phyloP scores from a whole-genome alignment of 2,797 vertebrate species.

The Sphenodon punctatus region DNA sequence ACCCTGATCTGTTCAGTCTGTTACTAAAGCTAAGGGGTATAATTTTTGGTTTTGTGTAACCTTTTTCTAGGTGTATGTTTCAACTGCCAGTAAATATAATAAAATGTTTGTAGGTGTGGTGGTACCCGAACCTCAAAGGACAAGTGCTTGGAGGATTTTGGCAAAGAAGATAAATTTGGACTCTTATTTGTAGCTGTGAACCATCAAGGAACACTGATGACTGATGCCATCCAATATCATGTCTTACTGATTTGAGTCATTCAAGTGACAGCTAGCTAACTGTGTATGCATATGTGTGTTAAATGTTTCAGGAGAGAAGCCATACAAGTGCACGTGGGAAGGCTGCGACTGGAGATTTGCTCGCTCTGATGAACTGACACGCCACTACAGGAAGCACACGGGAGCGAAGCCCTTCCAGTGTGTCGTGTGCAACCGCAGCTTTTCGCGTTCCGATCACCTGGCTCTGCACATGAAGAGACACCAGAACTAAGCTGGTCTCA shows the following conservation, averaged over 20 bases:
- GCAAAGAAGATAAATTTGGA: neutral
- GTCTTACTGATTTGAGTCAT: accelerated
- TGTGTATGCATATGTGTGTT: neutral
- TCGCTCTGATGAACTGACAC: constrained; percentile 94
- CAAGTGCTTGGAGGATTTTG: neutral
- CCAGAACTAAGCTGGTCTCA: constrained; percentile 83
- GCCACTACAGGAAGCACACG: constrained; percentile 97
- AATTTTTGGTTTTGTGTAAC: neutral
- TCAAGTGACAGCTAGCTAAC: neutral
- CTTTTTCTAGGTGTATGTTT: accelerated
- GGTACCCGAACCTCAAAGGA: accelerated
- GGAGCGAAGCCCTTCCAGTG: constrained; percentile 97
- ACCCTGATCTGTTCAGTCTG: too few relatives aligned
- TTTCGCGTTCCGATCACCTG: constrained; percentile 97
- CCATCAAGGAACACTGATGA: accelerated
- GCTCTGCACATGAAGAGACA: constrained; percentile 98
- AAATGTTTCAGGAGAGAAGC: constrained; percentile 89
- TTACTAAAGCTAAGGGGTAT: neutral
- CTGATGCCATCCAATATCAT: accelerated
- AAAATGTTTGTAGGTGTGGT: neutral
- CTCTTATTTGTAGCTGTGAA: neutral
- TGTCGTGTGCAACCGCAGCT: constrained; percentile 90
- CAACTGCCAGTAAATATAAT: neutral
- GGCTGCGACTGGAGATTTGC: constrained; percentile 98
- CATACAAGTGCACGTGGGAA: constrained; percentile 96